Base-by-base conservation (phyloP, 2,888 invertebrate genomes). In the Ormyrus labotus region DNA sequence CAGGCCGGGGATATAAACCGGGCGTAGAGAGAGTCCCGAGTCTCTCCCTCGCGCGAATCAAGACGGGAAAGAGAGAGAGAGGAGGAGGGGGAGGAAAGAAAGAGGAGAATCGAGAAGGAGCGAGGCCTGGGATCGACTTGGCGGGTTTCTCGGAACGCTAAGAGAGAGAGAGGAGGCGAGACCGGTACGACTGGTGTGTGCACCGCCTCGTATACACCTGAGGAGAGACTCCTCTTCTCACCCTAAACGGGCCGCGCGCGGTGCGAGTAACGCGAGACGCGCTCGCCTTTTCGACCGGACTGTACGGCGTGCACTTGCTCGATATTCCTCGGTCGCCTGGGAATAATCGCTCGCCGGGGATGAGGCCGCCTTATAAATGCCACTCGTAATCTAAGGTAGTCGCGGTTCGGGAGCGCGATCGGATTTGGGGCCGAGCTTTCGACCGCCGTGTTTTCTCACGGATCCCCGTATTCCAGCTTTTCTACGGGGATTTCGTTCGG, bases 281-380 rank as follows among this genome's bases (percentile, higher is more conserved):
- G 55, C 61, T 72, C 68, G 45, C 47, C 55, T 13, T 10, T 34
- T 45, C 61, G 7, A 51, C 11, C 7, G 6, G 63, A 72, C 45
- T 9, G 78, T 65, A 78, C 78, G 72, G 19, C 19, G 65, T 78
- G 71, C 78, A 72, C 78, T 72, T 72, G 71, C 48, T 61, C 68
- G 68, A 5, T 57, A 5, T 57, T 11, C 50, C 47, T 6, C 7
- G n/a, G 47, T n/a, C 57, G 34, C 10, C 60, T 34, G 34, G 34
- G 34, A 34, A 34, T 4, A 34, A 34, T 4, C 4, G 34, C 34
- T 34, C 34, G 34, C 2, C 34, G 34, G 34, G 34, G 34, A 34
- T 4, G 34, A 34, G 34, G 34, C 34, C 34, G 34, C 34, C 34
- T 34, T 34, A 34, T 34, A 34, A 34, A 34, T 4, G 34, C 34